These are phyloP conservation scores for Drosophila santomea DNA, from an alignment of 1,140 invertebrate genomes.

Conservation along the genomic window DNA sequence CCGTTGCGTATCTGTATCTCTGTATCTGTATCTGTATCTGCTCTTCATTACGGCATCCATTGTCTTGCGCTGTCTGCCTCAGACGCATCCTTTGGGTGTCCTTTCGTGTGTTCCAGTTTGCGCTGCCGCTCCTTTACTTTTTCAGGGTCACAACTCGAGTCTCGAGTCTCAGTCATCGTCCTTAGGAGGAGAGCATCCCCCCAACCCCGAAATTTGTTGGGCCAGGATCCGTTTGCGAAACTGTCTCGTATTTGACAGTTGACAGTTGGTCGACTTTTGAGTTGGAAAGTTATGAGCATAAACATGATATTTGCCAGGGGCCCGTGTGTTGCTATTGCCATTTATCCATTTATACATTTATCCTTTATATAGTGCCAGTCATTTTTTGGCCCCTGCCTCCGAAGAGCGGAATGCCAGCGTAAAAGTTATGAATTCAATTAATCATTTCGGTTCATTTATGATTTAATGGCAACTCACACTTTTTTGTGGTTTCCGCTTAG, in stretches of 20 bases:
- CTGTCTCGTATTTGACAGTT: constrained; percentile 81
- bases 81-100: constrained; percentile 41
- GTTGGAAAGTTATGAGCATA: constrained; percentile 83
- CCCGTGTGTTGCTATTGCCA: constrained; percentile 23
- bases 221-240: constrained; percentile 46
- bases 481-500: constrained; percentile 21
- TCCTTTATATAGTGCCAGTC: constrained; percentile 45
- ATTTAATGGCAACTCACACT: constrained; percentile 33
- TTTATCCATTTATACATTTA: constrained; percentile 33
- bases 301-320: constrained; percentile 67
- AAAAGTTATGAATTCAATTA: constrained; percentile 41
- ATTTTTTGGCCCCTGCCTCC: constrained; percentile 10
- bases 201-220: background rate
- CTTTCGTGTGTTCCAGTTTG: constrained; percentile 72
- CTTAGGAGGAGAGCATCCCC: constrained; percentile 4
- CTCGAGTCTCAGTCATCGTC: constrained; percentile 13
- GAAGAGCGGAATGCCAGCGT: constrained; percentile 14
- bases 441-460: constrained; percentile 39
- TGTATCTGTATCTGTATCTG: constrained; percentile 35
- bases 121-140: constrained; percentile 36
- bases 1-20: constrained; percentile 35
- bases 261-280: constrained; percentile 83
- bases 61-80: constrained; percentile 66
- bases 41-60: constrained; percentile 76
- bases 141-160: constrained; percentile 65